Evolutionary conservation across 2,113 vertebrate genomes (phyloP), one percentile per base, ranked within the genome.

Genomic region (Hydrochoerus hydrochaeris): DNA sequence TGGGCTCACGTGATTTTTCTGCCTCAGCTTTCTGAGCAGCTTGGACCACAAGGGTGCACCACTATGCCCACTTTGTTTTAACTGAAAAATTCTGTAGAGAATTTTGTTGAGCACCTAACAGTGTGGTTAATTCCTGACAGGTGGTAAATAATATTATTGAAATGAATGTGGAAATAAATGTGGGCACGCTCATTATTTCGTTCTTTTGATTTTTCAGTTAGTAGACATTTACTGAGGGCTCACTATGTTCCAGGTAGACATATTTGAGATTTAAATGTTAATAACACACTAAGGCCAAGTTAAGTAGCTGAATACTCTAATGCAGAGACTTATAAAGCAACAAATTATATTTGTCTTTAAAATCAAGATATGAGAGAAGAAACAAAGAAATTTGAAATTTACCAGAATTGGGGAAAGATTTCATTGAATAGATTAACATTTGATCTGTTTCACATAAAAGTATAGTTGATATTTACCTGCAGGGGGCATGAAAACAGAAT

Each of bases 281-380:
- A 63, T 86, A 90, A 22, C 22, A 58, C 38, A 75, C 13, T 60
- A 86, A 91, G 94, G 26, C 10, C 54, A 73, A 2, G 28, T 92
- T 90, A 96, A 96, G 97, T 97, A 98, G 95, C 92, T 98, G 98
- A 98, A 90, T 93, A 69, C 92, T 96, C 96, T 97, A 98, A 30
- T 93, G 49, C 24, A 87, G 63, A 90, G 24, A 54, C 5, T 63
- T 30, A 32, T 49, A 80, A 92, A 84, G 38, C 75, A 44, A 96
- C 32, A 89, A 95, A 85, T 85, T 75, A 67, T 71, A 82, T 93
- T 67, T 88, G 35, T 90, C n/a, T 69, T 80, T 91, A 38, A 38
- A 88, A 77, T 94, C 19, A 75, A 90, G 46, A 85, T 88, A n/a
- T 85, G 41, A 92, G 81, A 92, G 58, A 95, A 84, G 78, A 67